Evolutionary conservation across 2,888 invertebrate genomes (phyloP).

Genomic region (Stegana nigrithorax): DNA sequence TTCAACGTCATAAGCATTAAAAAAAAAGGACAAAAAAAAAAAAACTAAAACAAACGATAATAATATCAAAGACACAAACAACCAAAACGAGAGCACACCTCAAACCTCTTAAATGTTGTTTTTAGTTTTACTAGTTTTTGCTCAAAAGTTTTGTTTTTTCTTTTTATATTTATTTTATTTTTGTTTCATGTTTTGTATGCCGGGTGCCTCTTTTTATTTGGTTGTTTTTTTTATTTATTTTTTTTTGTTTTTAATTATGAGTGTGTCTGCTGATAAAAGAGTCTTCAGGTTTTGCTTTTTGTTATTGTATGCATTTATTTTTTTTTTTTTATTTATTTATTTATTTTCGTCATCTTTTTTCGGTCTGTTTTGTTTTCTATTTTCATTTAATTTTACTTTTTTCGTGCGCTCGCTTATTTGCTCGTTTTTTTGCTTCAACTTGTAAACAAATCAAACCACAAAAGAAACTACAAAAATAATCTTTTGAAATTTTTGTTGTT

Average conservation of each 20-base stretch:
- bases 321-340: no score
- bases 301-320: no score
- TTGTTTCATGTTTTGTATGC: neutral
- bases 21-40: no score
- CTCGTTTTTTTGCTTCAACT: constrained; percentile 26
- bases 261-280: neutral
- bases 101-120: neutral
- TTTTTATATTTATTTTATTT: neutral
- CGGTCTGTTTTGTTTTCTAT: constrained; percentile 4
- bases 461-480: constrained; percentile 61
- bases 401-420: neutral
- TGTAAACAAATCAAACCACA: constrained; percentile 60
- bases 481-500: constrained; percentile 48
- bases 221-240: neutral
- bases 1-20: no score
- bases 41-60: no score
- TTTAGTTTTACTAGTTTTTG: neutral
- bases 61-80: neutral
- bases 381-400: constrained; percentile 8
- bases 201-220: neutral
- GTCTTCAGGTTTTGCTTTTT: neutral
- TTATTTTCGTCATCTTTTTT: constrained; percentile 3
- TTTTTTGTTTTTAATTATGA: no score
- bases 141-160: neutral
- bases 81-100: neutral